These are phyloP conservation scores for Agrochola circellaris DNA, from an alignment of 2,888 invertebrate species.

Conservation along the genomic window DNA sequence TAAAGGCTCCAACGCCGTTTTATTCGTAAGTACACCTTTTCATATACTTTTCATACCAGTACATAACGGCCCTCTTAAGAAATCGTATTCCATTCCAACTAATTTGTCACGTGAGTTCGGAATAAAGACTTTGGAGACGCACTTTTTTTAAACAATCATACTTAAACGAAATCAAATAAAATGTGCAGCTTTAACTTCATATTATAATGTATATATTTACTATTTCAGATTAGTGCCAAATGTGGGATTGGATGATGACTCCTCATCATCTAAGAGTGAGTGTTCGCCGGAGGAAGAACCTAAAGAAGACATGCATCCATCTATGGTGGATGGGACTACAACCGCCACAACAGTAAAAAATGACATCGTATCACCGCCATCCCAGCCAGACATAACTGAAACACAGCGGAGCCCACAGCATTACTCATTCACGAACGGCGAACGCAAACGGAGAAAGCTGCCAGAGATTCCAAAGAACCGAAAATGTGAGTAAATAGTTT, in stretches of 20 bases:
- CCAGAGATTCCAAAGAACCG: conserved; percentile 97
- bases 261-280: conserved; percentile 94
- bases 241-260: conserved; percentile 95
- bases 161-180: background rate
- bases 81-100: conserved; percentile 43
- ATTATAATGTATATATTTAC: background rate
- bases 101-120: conserved; percentile 69
- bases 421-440: conserved; percentile 86
- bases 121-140: conserved; percentile 43
- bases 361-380: conserved; percentile 77
- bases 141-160: conserved; percentile 2
- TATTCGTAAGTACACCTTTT: conserved; percentile 94
- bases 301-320: conserved; percentile 74
- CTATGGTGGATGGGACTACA: conserved; percentile 90
- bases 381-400: conserved; percentile 77
- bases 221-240: conserved; percentile 94
- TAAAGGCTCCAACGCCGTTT: conserved; percentile 95
- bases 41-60: conserved; percentile 27
- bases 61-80: conserved; percentile 27
- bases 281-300: conserved; percentile 92
- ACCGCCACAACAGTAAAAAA: conserved; percentile 64
- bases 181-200: background rate
- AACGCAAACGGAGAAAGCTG: conserved; percentile 94
- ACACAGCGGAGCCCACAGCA: conserved; percentile 82
- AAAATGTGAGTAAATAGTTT: conserved; percentile 92